Base-by-base conservation (phyloP, 2,113 vertebrate species). In the Clinocottus analis region DNA sequence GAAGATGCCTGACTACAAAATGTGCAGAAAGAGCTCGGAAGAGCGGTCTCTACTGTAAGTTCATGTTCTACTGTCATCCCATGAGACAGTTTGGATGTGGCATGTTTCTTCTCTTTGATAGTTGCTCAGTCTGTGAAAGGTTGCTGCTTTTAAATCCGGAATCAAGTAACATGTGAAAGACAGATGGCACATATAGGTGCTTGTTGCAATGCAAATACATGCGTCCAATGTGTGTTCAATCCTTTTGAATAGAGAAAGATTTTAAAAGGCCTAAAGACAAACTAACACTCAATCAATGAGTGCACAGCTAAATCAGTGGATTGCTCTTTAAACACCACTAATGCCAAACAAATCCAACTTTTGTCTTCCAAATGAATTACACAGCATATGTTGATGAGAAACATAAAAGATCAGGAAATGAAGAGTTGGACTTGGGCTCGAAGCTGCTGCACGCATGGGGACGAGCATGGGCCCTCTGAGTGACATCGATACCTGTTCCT, bases 1-100 rank as follows among this genome's bases (percentile, higher is more conserved):
- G 41, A 88, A 71, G 61, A 83, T 84, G 85, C 76, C 77, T 58
- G 56, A 71, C 49, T 81, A 63, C 70, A 80, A 63, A 76, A 76
- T 79, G 17, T 72, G 59, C 53, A 80, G 72, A 80, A 87, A 83
- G 70, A 39, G 77, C 37, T 43, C 53, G 31, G 7, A 74, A 67
- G 31, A 59, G 27, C 64, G 12, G 51, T 71, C 45, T 72, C 49
- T 58, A 27, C 55, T 58, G 56, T 70, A 16, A 31, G 13, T 74
- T 37, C 27, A 33, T 16, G 27, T 68, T 80, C 60, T 72, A 56
- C 72, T 79, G 75, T 79, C 75, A 49, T 47, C 65, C 51, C 51
- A 84, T 31, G 19, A 59, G 51, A 41, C 12, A 12, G 39, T 4
- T 3, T 41, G 39, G 33, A 35, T 35, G 33, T 35, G 33, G 39